Evolutionary conservation across 92 coral and sea anemone species (phyloP), one percentile per base, ranked within the genome.

Genomic region (Paramuricea clavata): DNA sequence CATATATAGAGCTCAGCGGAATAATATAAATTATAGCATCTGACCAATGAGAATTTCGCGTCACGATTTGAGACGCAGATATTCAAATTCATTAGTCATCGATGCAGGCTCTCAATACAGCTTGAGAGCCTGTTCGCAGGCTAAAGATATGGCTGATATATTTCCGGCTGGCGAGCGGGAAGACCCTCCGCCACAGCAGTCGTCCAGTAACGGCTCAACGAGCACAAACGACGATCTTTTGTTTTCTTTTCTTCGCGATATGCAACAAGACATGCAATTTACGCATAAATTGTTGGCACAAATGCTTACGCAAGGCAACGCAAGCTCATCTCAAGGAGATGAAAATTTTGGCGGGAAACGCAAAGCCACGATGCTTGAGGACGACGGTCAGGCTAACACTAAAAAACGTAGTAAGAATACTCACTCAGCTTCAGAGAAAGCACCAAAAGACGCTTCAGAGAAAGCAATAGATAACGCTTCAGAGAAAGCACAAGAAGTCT

Each of bases 301-400:
- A 2, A 17, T 57, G 26, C 65, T 57, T 57, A 22, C 21, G 27
- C 21, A 57, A 19, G 65, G 26, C 2, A 57, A 57, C 26, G 7
- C 65, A 17, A 57, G 65, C 65, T 2, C 65, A 57, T 57, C 65
- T 57, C 65, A 57, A 42, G 49, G 49, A 19, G 26, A 57, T 57
- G 65, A 57, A 19, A 57, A 57, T 57, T 57, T 57, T 57, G 65
- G 65, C 65, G 65, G 65, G 27, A 57, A 57, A 57, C 65, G 65
- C 21, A 57, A 57, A 57, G 26, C 65, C 3, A 19, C 65, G 65
- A 17, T 23, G 21, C 7, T 1, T 17, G 65, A 17, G 21, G 21
- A 9, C 26, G 25, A 15, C 65, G 65, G 26, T 22, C 65, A 57
- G 7, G 65, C 7, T 57, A 19, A 57, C 65, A 7, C 1, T 19